These are phyloP conservation scores for Syngnathoides biaculeatus DNA, from an alignment of 2,113 vertebrate genomes.

Conservation along the genomic window DNA sequence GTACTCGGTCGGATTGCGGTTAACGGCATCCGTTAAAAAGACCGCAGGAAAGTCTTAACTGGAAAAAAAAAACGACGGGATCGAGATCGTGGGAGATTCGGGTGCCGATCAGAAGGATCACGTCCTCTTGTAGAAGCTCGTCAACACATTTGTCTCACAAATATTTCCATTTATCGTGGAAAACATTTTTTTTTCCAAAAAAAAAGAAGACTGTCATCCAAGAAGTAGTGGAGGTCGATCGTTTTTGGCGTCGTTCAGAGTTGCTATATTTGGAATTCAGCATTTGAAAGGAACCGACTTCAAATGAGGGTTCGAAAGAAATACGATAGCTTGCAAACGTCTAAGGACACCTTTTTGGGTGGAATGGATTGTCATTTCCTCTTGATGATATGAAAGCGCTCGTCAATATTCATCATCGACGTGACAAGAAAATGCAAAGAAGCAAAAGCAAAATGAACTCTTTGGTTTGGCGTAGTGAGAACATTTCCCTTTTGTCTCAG, in stretches of 20 bases:
- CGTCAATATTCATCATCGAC: no score
- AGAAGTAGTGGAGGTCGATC: no score
- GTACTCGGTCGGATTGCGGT: neutral
- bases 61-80: no score
- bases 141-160: neutral
- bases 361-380: conserved; percentile 9
- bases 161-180: no score
- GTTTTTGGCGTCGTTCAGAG: no score
- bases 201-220: no score
- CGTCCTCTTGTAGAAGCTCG: neutral
- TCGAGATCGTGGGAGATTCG: conserved; percentile 20
- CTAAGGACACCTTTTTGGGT: no score
- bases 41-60: no score
- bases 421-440: neutral
- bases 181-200: no score
- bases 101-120: neutral
- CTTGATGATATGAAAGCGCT: neutral
- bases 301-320: neutral
- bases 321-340: neutral
- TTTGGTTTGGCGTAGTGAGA: neutral
- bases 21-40: neutral
- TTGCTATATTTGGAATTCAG: no score
- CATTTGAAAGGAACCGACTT: no score
- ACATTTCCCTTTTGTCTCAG: neutral
- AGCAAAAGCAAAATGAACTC: no score